These are phyloP conservation scores for Poeciliopsis gracilis DNA, from an alignment of 2,797 vertebrate species.

Conservation along the genomic window DNA sequence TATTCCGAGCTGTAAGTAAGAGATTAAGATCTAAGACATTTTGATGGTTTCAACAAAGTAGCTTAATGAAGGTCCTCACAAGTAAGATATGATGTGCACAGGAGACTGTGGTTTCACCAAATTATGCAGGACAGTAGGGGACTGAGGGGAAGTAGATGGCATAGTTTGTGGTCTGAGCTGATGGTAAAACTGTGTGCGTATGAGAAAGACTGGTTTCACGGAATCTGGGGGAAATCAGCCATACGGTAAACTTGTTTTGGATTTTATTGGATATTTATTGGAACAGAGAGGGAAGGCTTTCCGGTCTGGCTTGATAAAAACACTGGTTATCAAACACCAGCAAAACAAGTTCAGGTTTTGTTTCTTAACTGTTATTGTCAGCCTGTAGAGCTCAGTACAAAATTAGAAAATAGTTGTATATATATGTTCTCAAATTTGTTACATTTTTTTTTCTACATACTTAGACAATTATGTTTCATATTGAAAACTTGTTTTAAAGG, in stretches of 20 bases:
- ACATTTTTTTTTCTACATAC: neutral
- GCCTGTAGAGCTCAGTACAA: neutral
- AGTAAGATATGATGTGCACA: neutral
- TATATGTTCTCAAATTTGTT: neutral
- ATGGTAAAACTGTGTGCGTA: slow-evolving; percentile 54
- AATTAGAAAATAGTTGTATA: neutral
- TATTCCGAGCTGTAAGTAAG: neutral
- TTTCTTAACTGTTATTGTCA: neutral
- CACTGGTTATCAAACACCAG: slow-evolving; percentile 12
- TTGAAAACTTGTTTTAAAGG: neutral
- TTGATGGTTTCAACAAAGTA: neutral
- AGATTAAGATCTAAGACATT: neutral
- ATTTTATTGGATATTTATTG: slow-evolving; percentile 36
- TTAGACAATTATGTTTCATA: neutral
- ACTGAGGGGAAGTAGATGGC: slow-evolving; percentile 25
- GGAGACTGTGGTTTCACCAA: slow-evolving; percentile 36
- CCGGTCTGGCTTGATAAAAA: slow-evolving; percentile 29
- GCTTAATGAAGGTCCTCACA: slow-evolving; percentile 14
- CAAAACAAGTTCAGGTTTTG: neutral
- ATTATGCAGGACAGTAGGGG: slow-evolving; percentile 44
- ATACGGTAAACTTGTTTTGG: slow-evolving; percentile 46
- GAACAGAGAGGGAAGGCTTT: slow-evolving; percentile 36
- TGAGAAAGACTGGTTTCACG: slow-evolving; percentile 39
- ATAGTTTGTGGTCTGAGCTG: slow-evolving; percentile 59
- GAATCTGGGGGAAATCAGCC: slow-evolving; percentile 54